Base-by-base conservation (phyloP, 1,140 invertebrate species). In the Andrena cerasifolii region DNA sequence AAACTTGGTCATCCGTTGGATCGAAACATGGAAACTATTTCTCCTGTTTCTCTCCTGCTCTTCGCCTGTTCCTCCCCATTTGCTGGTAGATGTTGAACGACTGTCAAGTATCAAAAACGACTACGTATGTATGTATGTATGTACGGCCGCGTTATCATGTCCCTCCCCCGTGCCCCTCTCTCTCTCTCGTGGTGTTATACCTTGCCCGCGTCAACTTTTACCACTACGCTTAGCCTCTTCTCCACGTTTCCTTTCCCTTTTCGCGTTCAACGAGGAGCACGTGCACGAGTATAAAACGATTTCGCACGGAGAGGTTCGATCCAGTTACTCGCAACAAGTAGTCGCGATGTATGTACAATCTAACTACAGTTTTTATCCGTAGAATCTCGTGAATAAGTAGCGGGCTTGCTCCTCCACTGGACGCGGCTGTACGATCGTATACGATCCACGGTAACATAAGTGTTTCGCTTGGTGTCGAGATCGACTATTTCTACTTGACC, bases 161-260 rank as follows among this genome's bases (percentile, higher is more conserved):
- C 63, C 65, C 40, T n/a, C n/a, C n/a, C n/a, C n/a, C n/a, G n/a
- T n/a, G n/a, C n/a, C n/a, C n/a, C n/a, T n/a, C n/a, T n/a, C n/a
- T n/a, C n/a, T n/a, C 62, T 65, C 14, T 26, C 6, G 8, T n/a
- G n/a, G 16, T 8, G 4, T 18, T 21, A 18, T 68, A 16, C 62
- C 73, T 68, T 45, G 36, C 28, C 40, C 31, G 24, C 31, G 21
- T 68, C 63, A 49, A 76, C 73, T 76, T 76, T 76, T 76, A 76
- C 73, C 65, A 75, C 28, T 33, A 16, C 16, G 72, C 18, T 58
- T 14, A 33, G 24, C 40, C 28, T 58, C 65, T 76, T 76, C 68
- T 76, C 65, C 73, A 49, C 40, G 18, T 28, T 75, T 68, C 73
- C 73, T 76, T 76, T 76, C 73, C 73, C 73, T 76, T 76, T 76